phyloP scores from a whole-genome alignment of 2,113 vertebrate genomes.

The Nothobranchius furzeri region DNA sequence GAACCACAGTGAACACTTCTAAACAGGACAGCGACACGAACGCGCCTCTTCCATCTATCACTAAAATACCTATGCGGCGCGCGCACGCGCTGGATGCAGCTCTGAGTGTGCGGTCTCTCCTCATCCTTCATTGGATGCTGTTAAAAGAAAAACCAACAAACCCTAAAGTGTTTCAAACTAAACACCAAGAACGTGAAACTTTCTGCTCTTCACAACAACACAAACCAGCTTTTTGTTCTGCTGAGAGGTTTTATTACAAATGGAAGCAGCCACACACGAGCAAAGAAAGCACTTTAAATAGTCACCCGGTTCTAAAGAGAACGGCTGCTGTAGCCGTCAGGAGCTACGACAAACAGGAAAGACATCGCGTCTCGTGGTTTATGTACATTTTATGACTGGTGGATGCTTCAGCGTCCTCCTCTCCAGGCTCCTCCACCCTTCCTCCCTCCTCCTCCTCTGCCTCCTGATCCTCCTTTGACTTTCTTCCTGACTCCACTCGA shows the following conservation, averaged over 20 bases:
- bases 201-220: constrained; percentile 25
- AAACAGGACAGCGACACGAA: not conserved
- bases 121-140: constrained; percentile 40
- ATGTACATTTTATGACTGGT: constrained; percentile 48
- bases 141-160: constrained; percentile 23
- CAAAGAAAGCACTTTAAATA: constrained; percentile 39
- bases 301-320: not conserved
- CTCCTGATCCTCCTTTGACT: constrained; percentile 82
- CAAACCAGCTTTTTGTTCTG: constrained; percentile 22
- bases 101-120: not conserved
- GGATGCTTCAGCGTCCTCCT: constrained; percentile 56
- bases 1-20: not conserved
- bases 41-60: constrained; percentile 20
- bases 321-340: not conserved
- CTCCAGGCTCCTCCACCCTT: constrained; percentile 65
- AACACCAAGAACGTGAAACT: not conserved
- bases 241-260: constrained; percentile 63
- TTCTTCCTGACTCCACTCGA: constrained; percentile 91
- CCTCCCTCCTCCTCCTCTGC: constrained; percentile 36
- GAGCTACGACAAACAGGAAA: constrained; percentile 24
- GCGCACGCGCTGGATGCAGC: constrained; percentile 29
- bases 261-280: constrained; percentile 2
- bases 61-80: constrained; percentile 39
- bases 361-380: constrained; percentile 27
- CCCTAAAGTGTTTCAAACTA: constrained; percentile 17